Percentiles rank a stretch among this genome's conserved stretches.
Evolutionary conservation across 2,797 vertebrate genomes (phyloP).

Genomic region (Kryptolebias ocellatus): DNA sequence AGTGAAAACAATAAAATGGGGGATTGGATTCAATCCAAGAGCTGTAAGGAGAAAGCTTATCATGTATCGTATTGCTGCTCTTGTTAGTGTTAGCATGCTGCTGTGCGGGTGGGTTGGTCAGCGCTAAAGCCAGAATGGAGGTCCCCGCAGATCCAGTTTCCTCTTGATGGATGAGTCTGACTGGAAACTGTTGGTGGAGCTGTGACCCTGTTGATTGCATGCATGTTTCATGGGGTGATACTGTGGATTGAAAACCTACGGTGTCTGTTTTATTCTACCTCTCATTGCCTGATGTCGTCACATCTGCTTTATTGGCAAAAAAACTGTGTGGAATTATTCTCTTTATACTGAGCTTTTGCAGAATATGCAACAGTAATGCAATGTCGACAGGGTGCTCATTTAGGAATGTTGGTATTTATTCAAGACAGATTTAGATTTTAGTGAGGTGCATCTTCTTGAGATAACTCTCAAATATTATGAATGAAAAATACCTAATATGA

Average conservation of each 20-base stretch:
- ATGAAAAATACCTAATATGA: too few relatives aligned
- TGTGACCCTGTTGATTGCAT: constrained; percentile 80
- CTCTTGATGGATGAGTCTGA: constrained; percentile 77
- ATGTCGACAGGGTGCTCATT: background rate
- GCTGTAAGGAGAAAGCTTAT: constrained; percentile 52
- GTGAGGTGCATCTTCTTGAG: too few relatives aligned
- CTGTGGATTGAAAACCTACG: constrained; percentile 41
- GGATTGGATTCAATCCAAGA: constrained; percentile 54
- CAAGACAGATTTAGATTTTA: background rate
- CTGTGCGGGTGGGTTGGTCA: constrained; percentile 62
- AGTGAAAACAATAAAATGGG: constrained; percentile 61
- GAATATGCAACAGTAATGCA: too few relatives aligned
- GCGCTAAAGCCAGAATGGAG: constrained; percentile 65
- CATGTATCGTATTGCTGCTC: constrained; percentile 61
- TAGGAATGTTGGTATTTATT: too few relatives aligned
- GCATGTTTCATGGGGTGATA: constrained; percentile 79
- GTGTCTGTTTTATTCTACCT: constrained; percentile 28
- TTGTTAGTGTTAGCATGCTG: constrained; percentile 66
- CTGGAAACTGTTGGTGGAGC: constrained; percentile 64
- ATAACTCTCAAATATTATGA: too few relatives aligned
- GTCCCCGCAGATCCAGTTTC: constrained; percentile 77
- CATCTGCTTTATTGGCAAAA: constrained; percentile 17
- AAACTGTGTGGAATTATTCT: constrained; percentile 10
- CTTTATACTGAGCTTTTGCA: too few relatives aligned
- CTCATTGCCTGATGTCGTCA: constrained; percentile 27